phyloP scores from a whole-genome alignment of 2,888 invertebrate species.

The Empis stercorea region DNA sequence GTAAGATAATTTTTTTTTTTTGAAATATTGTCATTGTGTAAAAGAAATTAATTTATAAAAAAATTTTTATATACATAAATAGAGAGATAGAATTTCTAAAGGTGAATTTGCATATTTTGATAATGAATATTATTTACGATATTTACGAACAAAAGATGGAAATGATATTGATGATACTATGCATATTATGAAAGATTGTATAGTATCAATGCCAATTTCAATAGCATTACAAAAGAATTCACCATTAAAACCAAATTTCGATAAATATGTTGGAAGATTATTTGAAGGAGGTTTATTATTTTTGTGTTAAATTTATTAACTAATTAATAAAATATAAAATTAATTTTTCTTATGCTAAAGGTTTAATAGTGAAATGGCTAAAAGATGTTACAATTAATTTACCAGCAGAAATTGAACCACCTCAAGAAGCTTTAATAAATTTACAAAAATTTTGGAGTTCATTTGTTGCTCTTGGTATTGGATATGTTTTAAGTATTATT shows the following conservation, averaged over 20 bases:
- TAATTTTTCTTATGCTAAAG: constrained; percentile 35
- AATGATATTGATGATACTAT: constrained; percentile 31
- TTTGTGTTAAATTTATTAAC: too few species aligned
- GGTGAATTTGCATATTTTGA: constrained; percentile 71
- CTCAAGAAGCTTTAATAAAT: constrained; percentile 64
- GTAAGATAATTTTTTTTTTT: background rate
- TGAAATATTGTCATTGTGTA: background rate
- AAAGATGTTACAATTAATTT: constrained; percentile 53
- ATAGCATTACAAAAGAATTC: constrained; percentile 73
- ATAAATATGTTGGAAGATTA: constrained; percentile 51
- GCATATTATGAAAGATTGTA: constrained; percentile 73
- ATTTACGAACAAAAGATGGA: constrained; percentile 40
- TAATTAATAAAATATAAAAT: too few species aligned
- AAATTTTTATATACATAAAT: too few species aligned
- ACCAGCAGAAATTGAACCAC: constrained; percentile 44
- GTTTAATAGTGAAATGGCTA: constrained; percentile 66
- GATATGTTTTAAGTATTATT: constrained; percentile 48
- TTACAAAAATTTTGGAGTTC: constrained; percentile 66
- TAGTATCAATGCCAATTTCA: constrained; percentile 67
- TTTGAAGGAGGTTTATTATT: constrained; percentile 50
- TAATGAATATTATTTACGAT: constrained; percentile 55
- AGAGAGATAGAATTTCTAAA: constrained; percentile 46
- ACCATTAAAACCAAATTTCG: constrained; percentile 55
- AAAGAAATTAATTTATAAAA: background rate
- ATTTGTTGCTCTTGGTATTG: constrained; percentile 55